phyloP scores from a whole-genome alignment of 2,888 invertebrate species.

The Liodrosophila aerea region DNA sequence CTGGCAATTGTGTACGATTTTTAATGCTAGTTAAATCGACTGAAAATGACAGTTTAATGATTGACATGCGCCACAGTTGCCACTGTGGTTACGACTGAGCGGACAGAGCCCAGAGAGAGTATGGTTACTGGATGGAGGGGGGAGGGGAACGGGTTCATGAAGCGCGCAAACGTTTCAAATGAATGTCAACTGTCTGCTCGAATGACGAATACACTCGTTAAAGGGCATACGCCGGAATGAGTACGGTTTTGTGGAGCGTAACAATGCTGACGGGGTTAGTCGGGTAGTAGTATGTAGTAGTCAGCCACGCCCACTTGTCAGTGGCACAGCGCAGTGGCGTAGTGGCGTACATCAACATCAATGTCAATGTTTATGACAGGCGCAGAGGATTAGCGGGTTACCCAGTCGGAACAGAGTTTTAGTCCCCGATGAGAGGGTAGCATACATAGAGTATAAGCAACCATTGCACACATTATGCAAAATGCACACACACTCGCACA shows the following conservation, averaged over 20 bases:
- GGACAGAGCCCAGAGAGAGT: conserved; percentile 17
- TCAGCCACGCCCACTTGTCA: conserved; percentile 71
- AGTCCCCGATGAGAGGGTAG: conserved; percentile 17
- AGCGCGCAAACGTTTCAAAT: conserved; percentile 67
- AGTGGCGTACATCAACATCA: conserved; percentile 61
- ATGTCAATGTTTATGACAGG: conserved; percentile 77
- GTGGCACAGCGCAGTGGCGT: conserved; percentile 19
- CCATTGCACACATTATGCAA: conserved; percentile 49
- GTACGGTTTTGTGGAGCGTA: conserved; percentile 67
- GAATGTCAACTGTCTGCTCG: conserved; percentile 75
- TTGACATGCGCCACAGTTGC: conserved; percentile 72
- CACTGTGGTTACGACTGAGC: conserved; percentile 49
- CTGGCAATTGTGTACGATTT: conserved; percentile 76
- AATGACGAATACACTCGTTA: conserved; percentile 76
- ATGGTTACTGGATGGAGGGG: conserved; percentile 1
- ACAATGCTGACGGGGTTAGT: conserved; percentile 51
- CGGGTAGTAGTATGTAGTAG: conserved; percentile 51
- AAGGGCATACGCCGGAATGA: conserved; percentile 73
- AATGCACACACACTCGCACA: conserved; percentile 33
- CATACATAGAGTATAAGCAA: not conserved
- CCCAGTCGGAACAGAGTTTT: conserved; percentile 64
- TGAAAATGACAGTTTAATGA: conserved; percentile 80
- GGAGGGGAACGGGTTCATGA: conserved; percentile 46
- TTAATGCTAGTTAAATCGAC: conserved; percentile 79
- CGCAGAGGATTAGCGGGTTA: conserved; percentile 73